Evolutionary conservation across 35 echinoderm and acorn worm genomes (phyloP), one percentile per base, ranked within the genome.

Genomic region (Heliocidaris tuberculata): DNA sequence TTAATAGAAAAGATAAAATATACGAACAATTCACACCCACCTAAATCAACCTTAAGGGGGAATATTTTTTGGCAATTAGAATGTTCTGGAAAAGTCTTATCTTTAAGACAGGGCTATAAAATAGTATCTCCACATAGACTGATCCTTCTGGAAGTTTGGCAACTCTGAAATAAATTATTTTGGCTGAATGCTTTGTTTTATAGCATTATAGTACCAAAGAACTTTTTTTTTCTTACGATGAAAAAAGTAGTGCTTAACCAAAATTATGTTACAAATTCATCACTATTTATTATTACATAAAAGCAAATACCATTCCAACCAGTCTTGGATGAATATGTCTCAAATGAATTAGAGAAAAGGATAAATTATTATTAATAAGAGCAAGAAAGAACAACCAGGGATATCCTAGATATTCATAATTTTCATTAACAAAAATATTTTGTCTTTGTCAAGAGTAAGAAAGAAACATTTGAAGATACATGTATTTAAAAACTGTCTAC

Each of bases 61-160:
- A 47, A 35, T 86, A 1, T 6, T 11, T 89, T 89, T 89, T 89
- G 87, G 87, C 87, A 89, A 89, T 89, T 16, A 89, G 87, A 89
- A 48, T 89, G 16, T 89, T 16, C 31, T 89, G 31, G 31, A 47
- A 17, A 47, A 24, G 31, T 89, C 31, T 47, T 13, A 89, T 6
- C 31, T 42, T 89, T 89, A 17, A n/a, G 12, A 47, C 47, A 89
- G 17, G 17, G 15, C 47, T 89, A 47, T n/a, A 47, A 89, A 48
- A 89, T 47, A 89, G 15, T 47, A 24, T 19, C 24, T 47, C 12
- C 5, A 89, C 2, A n/a, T 21, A n/a, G 19, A 60, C 19, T 6
- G 6, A 5, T 78, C 21, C 27, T 78, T 78, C 65, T 27, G 65
- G 21, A 27, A 21, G 65, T 78, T n/a, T 78, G 65, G 65, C 65